Evolutionary conservation across 92 coral and sea anemone genomes (phyloP).

Genomic region (Metridium senile): DNA sequence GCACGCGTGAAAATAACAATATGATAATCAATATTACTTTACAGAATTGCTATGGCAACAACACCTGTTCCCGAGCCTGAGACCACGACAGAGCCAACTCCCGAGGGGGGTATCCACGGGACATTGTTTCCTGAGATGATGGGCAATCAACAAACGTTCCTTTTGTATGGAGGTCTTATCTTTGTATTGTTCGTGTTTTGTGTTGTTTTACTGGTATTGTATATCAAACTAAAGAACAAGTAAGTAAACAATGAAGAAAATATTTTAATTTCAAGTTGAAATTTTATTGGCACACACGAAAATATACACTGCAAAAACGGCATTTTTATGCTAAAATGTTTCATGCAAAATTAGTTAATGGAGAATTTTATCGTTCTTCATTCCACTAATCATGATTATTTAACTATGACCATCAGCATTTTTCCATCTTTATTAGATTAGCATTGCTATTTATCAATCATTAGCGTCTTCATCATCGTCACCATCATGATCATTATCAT

Average conservation of each 20-base stretch:
- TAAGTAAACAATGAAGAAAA: not conserved
- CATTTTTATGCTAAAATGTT: not conserved
- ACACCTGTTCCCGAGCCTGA: slow-evolving; percentile 38
- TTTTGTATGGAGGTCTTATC: slow-evolving; percentile 45
- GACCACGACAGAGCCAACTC: slow-evolving; percentile 30
- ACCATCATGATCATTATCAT: no score
- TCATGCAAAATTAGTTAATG: no score
- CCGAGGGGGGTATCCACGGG: not conserved
- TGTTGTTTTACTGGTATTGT: slow-evolving; percentile 48
- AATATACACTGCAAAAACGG: not conserved
- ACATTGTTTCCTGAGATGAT: slow-evolving; percentile 56
- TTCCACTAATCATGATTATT: no score
- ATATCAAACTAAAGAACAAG: slow-evolving; percentile 39
- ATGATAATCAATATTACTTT: no score
- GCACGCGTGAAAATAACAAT: no score
- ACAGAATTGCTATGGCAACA: no score
- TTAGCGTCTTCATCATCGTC: no score
- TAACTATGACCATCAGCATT: no score
- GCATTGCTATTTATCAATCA: no score
- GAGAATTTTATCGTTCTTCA: no score
- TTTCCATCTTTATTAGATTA: no score
- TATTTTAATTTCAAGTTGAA: not conserved
- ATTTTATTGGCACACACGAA: not conserved
- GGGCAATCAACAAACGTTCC: slow-evolving; percentile 56
- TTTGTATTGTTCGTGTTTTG: slow-evolving; percentile 52